These are phyloP conservation scores for Lepilemur septentrionalis DNA, from an alignment of 2,797 vertebrate species.

Conservation along the genomic window DNA sequence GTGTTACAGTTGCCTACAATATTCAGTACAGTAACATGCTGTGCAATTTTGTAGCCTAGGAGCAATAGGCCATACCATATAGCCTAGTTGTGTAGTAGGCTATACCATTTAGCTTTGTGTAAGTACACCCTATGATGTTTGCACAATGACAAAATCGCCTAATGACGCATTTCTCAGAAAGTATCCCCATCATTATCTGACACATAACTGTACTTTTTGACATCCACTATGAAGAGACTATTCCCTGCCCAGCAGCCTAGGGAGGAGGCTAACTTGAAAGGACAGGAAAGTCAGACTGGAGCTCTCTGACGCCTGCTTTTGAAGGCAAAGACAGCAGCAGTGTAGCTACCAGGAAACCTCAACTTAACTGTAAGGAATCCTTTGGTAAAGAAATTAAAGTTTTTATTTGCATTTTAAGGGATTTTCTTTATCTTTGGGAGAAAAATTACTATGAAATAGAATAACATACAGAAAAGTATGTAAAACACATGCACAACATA, in stretches of 20 bases:
- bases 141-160: neutral
- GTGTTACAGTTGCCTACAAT: neutral
- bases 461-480: neutral
- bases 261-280: neutral
- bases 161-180: neutral
- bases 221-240: neutral
- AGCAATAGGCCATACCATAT: neutral
- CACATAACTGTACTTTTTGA: neutral
- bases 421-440: neutral
- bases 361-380: neutral
- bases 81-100: neutral
- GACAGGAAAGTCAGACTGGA: neutral
- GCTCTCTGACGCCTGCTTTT: neutral
- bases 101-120: neutral
- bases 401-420: constrained; percentile 38
- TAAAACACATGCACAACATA: neutral
- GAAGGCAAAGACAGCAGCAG: neutral
- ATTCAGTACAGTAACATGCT: neutral
- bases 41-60: neutral
- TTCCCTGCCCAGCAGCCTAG: neutral
- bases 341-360: neutral
- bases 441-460: neutral
- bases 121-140: neutral
- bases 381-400: constrained; percentile 8
- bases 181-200: neutral